Conservation (phyloP, 2,797 vertebrate species). For the Chanos chanos region DNA sequence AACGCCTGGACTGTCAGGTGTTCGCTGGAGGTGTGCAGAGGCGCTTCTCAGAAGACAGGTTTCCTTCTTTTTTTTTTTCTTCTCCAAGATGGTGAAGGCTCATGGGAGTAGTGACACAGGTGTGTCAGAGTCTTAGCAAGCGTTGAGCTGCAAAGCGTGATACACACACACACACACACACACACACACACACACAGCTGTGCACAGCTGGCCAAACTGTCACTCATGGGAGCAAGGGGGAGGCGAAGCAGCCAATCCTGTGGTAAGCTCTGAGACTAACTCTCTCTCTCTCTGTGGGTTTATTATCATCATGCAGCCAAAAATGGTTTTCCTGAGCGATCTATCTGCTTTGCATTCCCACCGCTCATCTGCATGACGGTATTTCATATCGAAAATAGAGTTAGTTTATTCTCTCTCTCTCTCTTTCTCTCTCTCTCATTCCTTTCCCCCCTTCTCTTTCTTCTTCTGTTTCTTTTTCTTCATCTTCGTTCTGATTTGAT, state of each 20-base stretch:
- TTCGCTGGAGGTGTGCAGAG: too few relatives aligned
- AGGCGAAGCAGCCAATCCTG: constrained; percentile 7
- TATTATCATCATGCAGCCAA: neutral
- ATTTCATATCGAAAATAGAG: neutral
- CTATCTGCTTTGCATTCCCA: neutral
- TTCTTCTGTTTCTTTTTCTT: too few relatives aligned
- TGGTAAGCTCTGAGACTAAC: neutral
- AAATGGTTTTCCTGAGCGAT: neutral
- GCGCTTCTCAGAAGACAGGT: too few relatives aligned
- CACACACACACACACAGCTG: constrained; percentile 1
- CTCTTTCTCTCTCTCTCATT: constrained; percentile 8
- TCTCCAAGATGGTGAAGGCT: too few relatives aligned
- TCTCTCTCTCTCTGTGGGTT: neutral
- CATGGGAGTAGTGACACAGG: constrained; percentile 6
- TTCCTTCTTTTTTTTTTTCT: too few relatives aligned
- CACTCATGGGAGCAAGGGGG: neutral
- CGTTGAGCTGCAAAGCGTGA: neutral
- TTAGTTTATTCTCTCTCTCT: constrained; percentile 58
- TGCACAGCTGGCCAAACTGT: constrained; percentile 13
- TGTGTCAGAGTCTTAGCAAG: neutral
- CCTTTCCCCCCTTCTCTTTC: too few relatives aligned
- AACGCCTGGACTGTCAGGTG: too few relatives aligned
- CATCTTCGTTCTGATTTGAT: constrained; percentile 60
- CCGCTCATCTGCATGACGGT: neutral
- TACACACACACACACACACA: constrained; percentile 2